Evolutionary conservation across 2,113 vertebrate genomes (phyloP), one percentile per base, ranked within the genome.

Genomic region (Oncorhynchus mykiss): DNA sequence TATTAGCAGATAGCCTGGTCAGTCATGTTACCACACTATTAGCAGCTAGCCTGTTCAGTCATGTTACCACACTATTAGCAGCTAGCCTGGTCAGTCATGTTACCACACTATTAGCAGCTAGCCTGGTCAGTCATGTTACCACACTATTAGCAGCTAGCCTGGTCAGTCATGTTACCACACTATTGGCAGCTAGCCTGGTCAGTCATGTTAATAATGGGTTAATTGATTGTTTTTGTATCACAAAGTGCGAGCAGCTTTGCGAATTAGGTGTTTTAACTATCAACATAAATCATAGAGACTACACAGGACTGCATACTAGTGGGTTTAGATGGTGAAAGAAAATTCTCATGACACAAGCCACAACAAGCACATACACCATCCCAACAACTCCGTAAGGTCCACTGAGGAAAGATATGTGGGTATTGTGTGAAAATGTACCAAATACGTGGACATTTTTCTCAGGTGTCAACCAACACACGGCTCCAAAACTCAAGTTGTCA

Each of bases 161-260:
- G 75, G 79, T 82, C 76, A 83, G 34, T 39, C 7, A 9, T 39
- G 34, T 39, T 39, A 39, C 2, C 2, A 34, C 31, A 34, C 1
- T 1, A 34, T 34, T 34, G 1, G 34, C 39, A 45, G 39, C 8
- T 16, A 54, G 49, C 49, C 14, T 5, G 13, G 14, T 81, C 82
- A 79, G 88, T 84, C 78, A 80, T 77, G 82, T 86, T 90, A 91
- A 45, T 45, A 45, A 91, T 90, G 85, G 83, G 70, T 8, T 66
- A 82, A 88, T 88, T 85, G 85, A 90, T 90, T 82, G 77, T 70
- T 75, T 87, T 84, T 85, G 79, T 79, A 83, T 87, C 74, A 64
- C 74, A 67, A 29, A 78, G 84, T 79, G 59, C n/a, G 78, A 73
- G 80, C 80, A 77, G 79, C 72, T 74, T 80, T 74, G 69, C 82